Evolutionary conservation across 2,888 invertebrate species (phyloP), one percentile per base, ranked within the genome.

Genomic region (Ceraclea dissimilis): DNA sequence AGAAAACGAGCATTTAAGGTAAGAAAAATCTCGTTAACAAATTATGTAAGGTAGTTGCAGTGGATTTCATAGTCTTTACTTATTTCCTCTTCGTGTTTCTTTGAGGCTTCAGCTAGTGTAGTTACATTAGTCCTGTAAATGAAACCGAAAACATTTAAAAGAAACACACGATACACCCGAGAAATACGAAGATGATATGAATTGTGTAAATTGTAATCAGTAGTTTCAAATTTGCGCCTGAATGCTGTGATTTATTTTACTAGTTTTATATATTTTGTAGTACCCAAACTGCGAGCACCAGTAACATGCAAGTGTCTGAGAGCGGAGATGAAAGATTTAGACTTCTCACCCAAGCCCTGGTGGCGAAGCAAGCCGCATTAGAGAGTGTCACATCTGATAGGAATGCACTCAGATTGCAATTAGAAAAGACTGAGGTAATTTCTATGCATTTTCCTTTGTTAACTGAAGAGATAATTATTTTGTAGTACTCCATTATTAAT

Each of bases 301-400:
- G 65, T 69, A 49, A 70, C 70, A 63, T 64, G 66, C 10, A 66
- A 69, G 60, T 64, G 69, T 49, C 62, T 8, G 61, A 61, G 51
- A 54, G 53, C 20, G 59, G 59, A 17, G 72, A 74, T 61, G 66
- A 67, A 21, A 70, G 79, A 48, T 66, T 80, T 1, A 73, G 76
- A 57, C 70, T 73, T 0, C 73, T 90, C 16, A 90, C 90, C 0
- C 86, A 89, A 66, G 86, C 86, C 52, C 73, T 91, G 26, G 87
- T 91, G 59, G 79, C 84, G 63, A 90, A 91, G 66, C 91, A 91
- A 70, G 84, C 85, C 46, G 78, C 83, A 56, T 70, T 91, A 21
- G 90, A 91, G 69, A 78, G 81, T n/a, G 75, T 87, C 43, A 86
- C 86, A 39, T 84, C 86, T 0, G 90, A 90, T 66, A 81, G 86